Evolutionary conservation across 2,797 vertebrate species (phyloP), one percentile per base, ranked within the genome.

Genomic region (Anableps anableps): DNA sequence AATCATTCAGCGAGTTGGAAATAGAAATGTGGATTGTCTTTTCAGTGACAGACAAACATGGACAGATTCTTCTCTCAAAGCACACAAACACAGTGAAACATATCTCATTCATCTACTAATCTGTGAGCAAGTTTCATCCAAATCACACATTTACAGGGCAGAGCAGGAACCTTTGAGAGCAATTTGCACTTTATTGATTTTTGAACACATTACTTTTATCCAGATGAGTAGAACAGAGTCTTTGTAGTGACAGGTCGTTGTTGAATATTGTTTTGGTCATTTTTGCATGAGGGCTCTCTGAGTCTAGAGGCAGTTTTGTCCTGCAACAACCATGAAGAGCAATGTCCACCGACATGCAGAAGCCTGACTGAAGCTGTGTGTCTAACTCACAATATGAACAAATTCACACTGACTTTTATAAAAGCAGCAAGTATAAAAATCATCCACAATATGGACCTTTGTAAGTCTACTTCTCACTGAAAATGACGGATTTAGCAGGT

Each of bases 131-230:
- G 51, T 76, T 85, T 86, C 31, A 58, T 72, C 13, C 43, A 43
- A 80, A 85, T 90, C 80, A 86, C 19, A 74, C 70, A 91, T 87
- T 90, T 80, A 82, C 0, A 19, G 72, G 68, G 81, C 75, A 78
- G 80, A 88, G 50, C 43, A 13, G 29, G 55, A 80, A 84, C 82
- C 47, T 85, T 60, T 60, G 80, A 90, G 80, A 89, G 85, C 81
- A 74, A 77, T 92, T 80, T 79, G 29, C 29, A 6, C 50, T 36
- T 75, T 83, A 90, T 89, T 88, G 86, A 88, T 91, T 93, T 87
- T 89, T 89, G 78, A 89, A 91, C 83, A 81, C 81, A 87, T 91
- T 85, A 19, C 91, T 86, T 89, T 78, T n/a, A 83, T 89, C 90
- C 58, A 83, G 78, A 88, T 88, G 70, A 91, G 74, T 70, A 47